Evolutionary conservation across 2,113 vertebrate species (phyloP).

Genomic region (Macaca nemestrina): DNA sequence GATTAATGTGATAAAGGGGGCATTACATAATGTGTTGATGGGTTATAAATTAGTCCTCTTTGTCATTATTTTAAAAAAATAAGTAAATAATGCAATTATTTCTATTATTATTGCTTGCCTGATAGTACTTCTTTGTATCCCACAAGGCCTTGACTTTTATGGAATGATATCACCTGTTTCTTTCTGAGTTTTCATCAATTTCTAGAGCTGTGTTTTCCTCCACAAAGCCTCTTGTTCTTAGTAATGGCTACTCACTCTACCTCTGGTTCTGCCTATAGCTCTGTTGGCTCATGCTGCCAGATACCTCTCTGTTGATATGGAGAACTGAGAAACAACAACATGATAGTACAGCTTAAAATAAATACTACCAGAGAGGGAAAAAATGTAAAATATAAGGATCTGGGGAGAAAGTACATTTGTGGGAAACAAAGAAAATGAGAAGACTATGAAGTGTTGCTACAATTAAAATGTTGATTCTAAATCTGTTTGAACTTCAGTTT

Average conservation of each 20-base stretch:
- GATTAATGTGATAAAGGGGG: not conserved
- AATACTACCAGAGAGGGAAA: not conserved
- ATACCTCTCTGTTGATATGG: not conserved
- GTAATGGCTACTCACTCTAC: not conserved
- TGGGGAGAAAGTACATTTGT: not conserved
- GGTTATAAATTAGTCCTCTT: not conserved
- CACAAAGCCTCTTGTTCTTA: not conserved
- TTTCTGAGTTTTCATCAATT: not conserved
- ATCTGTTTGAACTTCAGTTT: conserved; percentile 43
- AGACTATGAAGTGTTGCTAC: conserved; percentile 43
- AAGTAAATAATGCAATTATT: not conserved
- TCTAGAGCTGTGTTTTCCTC: not conserved
- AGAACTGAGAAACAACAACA: not conserved
- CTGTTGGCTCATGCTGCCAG: not conserved
- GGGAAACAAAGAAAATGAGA: conserved; percentile 56
- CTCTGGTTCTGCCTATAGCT: not conserved
- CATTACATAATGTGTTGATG: not conserved
- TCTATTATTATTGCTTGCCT: not conserved
- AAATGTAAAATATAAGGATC: not conserved
- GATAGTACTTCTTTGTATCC: not conserved
- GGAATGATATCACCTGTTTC: not conserved
- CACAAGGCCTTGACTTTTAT: not conserved
- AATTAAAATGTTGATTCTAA: conserved; percentile 69
- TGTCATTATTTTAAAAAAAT: not conserved
- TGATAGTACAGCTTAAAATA: conserved; percentile 37